phyloP scores from a whole-genome alignment of 2,797 vertebrate genomes.

The Gymnoscopelus microlampas region DNA sequence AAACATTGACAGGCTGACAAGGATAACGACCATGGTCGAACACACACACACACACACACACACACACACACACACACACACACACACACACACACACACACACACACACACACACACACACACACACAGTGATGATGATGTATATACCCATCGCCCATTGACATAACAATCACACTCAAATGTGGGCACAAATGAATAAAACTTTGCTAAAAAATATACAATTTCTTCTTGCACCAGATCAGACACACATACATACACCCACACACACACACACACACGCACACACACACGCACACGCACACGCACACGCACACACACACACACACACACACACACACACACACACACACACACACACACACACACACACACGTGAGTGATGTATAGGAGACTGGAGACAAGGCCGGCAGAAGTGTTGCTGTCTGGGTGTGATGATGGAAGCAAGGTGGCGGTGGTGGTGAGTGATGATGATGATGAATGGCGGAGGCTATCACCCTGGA shows the following conservation, averaged over 20 bases:
- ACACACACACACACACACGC: background rate
- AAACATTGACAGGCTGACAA: constrained; percentile 47
- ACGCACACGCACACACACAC: background rate
- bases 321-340: constrained; percentile 12
- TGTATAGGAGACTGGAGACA: constrained; percentile 54
- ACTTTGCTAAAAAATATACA: too few relatives aligned
- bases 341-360: constrained; percentile 15
- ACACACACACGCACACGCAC: background rate
- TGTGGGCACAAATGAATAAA: too few relatives aligned
- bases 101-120: constrained; percentile 19
- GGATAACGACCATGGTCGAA: constrained; percentile 52
- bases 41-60: background rate
- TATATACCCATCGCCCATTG: too few relatives aligned
- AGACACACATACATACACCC: background rate
- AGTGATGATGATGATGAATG: constrained; percentile 67
- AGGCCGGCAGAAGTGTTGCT: constrained; percentile 49
- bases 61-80: constrained; percentile 8
- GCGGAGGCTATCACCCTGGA: constrained; percentile 45
- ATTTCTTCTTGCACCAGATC: too few relatives aligned
- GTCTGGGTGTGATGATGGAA: constrained; percentile 66
- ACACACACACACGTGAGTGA: constrained; percentile 25
- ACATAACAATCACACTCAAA: too few relatives aligned
- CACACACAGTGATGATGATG: background rate
- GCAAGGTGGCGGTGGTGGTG: constrained; percentile 45
- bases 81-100: constrained; percentile 11